phyloP scores from a whole-genome alignment of 2,113 vertebrate species.

The Dascyllus trimaculatus region DNA sequence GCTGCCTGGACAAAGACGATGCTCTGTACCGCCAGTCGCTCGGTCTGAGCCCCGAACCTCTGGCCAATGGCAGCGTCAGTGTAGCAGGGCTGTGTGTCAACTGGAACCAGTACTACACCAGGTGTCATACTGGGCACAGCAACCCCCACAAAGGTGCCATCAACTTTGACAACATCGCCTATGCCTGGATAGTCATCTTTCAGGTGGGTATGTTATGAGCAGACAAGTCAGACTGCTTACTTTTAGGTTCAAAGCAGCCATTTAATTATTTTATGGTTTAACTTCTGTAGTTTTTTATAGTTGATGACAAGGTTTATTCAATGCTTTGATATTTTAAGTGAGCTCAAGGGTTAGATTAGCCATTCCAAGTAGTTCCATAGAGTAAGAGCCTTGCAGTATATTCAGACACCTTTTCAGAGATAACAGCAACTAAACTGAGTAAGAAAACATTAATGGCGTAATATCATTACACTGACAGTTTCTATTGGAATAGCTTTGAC shows the following conservation, averaged over 20 bases:
- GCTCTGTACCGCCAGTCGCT: conserved; percentile 88
- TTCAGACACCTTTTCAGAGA: too few relatives aligned
- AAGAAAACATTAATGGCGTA: too few relatives aligned
- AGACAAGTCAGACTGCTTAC: too few relatives aligned
- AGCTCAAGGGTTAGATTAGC: neutral
- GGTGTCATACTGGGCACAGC: conserved; percentile 91
- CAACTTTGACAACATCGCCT: conserved; percentile 99
- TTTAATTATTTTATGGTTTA: neutral
- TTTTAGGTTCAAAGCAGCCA: neutral
- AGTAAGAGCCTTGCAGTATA: neutral
- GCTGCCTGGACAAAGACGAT: conserved; percentile 95
- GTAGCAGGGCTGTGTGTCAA: conserved; percentile 93
- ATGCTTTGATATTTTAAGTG: neutral
- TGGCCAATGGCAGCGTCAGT: conserved; percentile 82
- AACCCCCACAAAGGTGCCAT: conserved; percentile 98
- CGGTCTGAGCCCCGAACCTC: conserved; percentile 83
- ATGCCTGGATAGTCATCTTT: conserved; percentile 99
- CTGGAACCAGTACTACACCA: conserved; percentile 97
- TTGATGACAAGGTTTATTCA: neutral
- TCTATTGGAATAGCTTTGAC: too few relatives aligned
- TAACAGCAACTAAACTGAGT: too few relatives aligned
- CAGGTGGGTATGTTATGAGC: conserved; percentile 84
- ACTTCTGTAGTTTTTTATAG: neutral
- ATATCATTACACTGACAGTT: too few relatives aligned
- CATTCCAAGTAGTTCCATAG: neutral